Evolutionary conservation across 2,888 invertebrate species (phyloP).

Genomic region (Nudaria mundana): DNA sequence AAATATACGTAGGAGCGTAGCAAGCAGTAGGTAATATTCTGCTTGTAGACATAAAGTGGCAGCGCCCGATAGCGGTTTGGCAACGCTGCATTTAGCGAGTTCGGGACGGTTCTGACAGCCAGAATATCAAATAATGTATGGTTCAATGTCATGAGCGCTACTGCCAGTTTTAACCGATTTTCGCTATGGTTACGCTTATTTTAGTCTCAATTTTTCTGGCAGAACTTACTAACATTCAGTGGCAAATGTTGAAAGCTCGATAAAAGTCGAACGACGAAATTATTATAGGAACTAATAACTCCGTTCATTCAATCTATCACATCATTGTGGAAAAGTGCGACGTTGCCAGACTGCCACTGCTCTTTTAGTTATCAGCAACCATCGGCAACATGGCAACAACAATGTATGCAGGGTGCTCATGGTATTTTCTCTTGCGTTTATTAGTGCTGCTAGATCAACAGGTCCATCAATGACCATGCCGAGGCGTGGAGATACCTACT

Average conservation of each 20-base stretch:
- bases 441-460: not conserved
- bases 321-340: slow-evolving; percentile 22
- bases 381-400: too few species aligned
- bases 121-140: slow-evolving; percentile 22
- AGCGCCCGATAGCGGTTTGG: slow-evolving; percentile 32
- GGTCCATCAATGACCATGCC: too few species aligned
- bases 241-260: too few species aligned
- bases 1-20: slow-evolving; percentile 7
- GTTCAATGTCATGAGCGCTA: slow-evolving; percentile 27
- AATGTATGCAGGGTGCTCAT: too few species aligned
- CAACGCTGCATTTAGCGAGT: slow-evolving; percentile 29
- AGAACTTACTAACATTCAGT: slow-evolving; percentile 4
- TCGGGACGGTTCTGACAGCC: slow-evolving; percentile 21
- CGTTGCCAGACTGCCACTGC: slow-evolving; percentile 39
- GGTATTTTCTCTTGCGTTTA: too few species aligned
- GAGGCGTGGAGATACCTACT: too few species aligned
- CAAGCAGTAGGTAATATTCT: too few species aligned
- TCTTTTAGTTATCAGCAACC: too few species aligned
- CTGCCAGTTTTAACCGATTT: slow-evolving; percentile 11
- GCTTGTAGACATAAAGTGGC: slow-evolving; percentile 14
- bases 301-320: too few species aligned
- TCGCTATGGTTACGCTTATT: not conserved
- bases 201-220: too few species aligned
- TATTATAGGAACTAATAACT: too few species aligned
- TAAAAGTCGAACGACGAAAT: too few species aligned